A percentile compares a stretch with the other conserved stretches of the same genome.
phyloP scores from a whole-genome alignment of 2,797 vertebrate species.

The Leuciscus waleckii region DNA sequence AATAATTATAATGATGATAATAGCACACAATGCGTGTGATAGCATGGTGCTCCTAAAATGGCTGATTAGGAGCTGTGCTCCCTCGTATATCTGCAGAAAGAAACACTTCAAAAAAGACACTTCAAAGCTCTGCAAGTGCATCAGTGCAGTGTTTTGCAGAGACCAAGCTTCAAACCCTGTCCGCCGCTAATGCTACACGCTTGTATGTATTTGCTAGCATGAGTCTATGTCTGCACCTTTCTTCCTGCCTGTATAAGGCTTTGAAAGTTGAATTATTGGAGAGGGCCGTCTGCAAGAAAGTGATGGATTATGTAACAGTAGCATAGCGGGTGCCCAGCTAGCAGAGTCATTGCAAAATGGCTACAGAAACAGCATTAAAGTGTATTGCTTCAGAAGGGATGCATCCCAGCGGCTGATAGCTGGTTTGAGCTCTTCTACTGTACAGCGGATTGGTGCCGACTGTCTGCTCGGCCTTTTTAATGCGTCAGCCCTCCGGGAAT shows the following conservation, averaged over 20 bases:
- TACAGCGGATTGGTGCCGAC: constrained; percentile 31
- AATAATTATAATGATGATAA: constrained; percentile 39
- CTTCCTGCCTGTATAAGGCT: constrained; percentile 37
- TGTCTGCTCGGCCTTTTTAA: constrained; percentile 34
- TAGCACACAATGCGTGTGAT: constrained; percentile 26
- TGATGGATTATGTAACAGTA: constrained; percentile 71
- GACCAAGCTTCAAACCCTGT: background rate
- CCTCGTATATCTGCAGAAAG: background rate
- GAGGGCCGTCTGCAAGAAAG: constrained; percentile 62
- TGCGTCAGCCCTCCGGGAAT: constrained; percentile 24
- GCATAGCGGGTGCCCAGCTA: constrained; percentile 63
- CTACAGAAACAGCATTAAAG: constrained; percentile 74
- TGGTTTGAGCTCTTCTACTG: constrained; percentile 28
- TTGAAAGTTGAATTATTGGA: constrained; percentile 67
- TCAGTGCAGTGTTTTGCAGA: background rate
- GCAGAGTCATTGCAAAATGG: constrained; percentile 45
- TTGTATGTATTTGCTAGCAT: constrained; percentile 56
- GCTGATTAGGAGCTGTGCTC: background rate
- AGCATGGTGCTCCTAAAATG: background rate
- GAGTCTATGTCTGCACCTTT: background rate
- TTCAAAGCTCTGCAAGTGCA: background rate
- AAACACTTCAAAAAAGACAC: constrained; percentile 1
- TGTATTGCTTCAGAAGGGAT: constrained; percentile 57
- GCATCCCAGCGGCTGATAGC: constrained; percentile 48
- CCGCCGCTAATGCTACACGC: background rate